A percentile compares a stretch with the other conserved stretches of the same genome.
Conservation (phyloP, 2,888 invertebrate species). For the Lasioglossum marginatum region DNA sequence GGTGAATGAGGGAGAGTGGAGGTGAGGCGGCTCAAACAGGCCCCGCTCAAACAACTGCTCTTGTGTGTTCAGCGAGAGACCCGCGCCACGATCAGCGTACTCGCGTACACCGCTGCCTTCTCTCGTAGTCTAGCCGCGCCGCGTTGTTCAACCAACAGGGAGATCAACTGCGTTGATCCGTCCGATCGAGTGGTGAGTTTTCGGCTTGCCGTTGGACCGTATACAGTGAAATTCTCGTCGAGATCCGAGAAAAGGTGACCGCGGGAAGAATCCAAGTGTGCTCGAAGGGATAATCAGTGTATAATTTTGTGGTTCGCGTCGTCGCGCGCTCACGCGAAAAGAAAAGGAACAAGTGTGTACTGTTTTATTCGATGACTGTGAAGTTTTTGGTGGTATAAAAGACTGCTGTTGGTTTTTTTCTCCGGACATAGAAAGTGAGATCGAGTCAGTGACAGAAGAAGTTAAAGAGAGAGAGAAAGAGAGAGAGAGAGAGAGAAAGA, state of each 20-base stretch:
- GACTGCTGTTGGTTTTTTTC: constrained; percentile 12
- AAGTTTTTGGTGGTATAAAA: neutral
- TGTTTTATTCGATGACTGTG: neutral
- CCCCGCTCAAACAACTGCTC: constrained; percentile 70
- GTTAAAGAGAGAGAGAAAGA: neutral
- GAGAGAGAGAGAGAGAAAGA: neutral
- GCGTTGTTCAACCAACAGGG: constrained; percentile 73
- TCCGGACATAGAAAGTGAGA: neutral
- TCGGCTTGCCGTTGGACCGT: neutral
- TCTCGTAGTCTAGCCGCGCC: constrained; percentile 54
- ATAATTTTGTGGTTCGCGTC: neutral
- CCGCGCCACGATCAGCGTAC: constrained; percentile 39
- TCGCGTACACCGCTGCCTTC: constrained; percentile 40
- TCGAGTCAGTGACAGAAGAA: neutral
- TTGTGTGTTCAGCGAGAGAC: constrained; percentile 33
- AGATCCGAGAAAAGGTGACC: neutral
- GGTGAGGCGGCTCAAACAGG: constrained; percentile 71
- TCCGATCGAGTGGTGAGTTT: neutral
- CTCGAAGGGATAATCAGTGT: neutral
- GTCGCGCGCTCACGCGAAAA: neutral
- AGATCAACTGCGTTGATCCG: constrained; percentile 47
- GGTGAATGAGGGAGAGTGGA: constrained; percentile 69
- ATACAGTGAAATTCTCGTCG: neutral
- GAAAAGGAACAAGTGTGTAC: neutral
- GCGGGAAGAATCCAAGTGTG: neutral